Percentiles rank a stretch among this genome's conserved stretches.
phyloP scores from a whole-genome alignment of 2,797 vertebrate genomes.

The Betta splendens region DNA sequence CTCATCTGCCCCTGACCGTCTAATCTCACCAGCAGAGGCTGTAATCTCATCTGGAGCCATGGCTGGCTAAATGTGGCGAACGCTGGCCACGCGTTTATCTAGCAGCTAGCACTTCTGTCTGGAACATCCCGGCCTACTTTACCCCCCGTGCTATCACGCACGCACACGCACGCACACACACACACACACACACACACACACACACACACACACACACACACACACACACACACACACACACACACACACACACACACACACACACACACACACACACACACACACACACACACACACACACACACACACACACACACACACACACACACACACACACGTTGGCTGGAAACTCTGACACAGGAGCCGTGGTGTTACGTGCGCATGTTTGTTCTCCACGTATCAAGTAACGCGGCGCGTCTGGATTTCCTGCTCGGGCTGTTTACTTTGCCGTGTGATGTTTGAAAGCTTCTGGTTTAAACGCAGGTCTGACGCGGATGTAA shows the following conservation, averaged over 20 bases:
- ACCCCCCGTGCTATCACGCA: conserved; percentile 54
- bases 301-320: conserved; percentile 43
- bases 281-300: conserved; percentile 13
- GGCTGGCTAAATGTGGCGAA: conserved; percentile 83
- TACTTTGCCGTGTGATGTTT: conserved; percentile 20
- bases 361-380: conserved; percentile 56
- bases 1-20: conserved; percentile 47
- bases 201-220: conserved; percentile 35
- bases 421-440: conserved; percentile 29
- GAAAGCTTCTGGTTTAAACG: neutral
- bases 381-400: conserved; percentile 58
- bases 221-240: conserved; percentile 41
- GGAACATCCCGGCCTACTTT: conserved; percentile 89
- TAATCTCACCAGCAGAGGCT: conserved; percentile 74
- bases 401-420: conserved; percentile 56
- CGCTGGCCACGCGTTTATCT: conserved; percentile 83
- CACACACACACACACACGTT: conserved; percentile 23
- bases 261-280: conserved; percentile 43
- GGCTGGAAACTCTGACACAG: conserved; percentile 73
- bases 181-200: conserved; percentile 35
- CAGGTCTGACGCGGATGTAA: conserved; percentile 13
- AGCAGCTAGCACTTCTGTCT: conserved; percentile 76
- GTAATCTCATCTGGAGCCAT: conserved; percentile 83
- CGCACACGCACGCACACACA: conserved; percentile 42
- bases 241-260: conserved; percentile 28